Evolutionary conservation across 2,113 vertebrate genomes (phyloP).

Genomic region (Antennarius striatus): DNA sequence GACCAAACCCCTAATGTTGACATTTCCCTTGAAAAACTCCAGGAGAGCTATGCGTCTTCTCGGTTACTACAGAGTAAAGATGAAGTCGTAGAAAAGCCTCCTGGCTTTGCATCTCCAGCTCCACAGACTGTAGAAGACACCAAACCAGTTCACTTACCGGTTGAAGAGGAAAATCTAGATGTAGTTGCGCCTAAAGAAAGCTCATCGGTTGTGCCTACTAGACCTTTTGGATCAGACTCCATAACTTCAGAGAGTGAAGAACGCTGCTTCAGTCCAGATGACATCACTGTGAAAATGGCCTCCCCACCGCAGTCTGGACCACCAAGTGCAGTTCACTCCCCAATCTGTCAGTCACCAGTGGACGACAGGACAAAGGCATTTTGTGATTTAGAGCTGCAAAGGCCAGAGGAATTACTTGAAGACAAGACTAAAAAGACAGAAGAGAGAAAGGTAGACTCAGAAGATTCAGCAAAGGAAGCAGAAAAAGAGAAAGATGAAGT

Average conservation of each 20-base stretch:
- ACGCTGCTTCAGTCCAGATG: conserved; percentile 92
- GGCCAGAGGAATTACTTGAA: conserved; percentile 35
- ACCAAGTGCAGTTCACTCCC: conserved; percentile 90
- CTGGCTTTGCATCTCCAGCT: conserved; percentile 40
- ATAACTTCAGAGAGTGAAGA: conserved; percentile 86
- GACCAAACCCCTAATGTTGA: conserved; percentile 83
- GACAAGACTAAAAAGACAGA: conserved; percentile 48
- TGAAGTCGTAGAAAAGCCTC: conserved; percentile 38
- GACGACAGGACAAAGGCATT: conserved; percentile 84
- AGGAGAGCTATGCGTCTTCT: conserved; percentile 76
- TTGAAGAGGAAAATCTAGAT: conserved; percentile 54
- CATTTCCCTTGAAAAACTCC: conserved; percentile 82
- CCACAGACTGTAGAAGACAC: conserved; percentile 51
- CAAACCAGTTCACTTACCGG: conserved; percentile 62
- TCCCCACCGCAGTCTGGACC: conserved; percentile 91
- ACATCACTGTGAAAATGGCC: conserved; percentile 97
- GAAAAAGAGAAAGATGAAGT: conserved; percentile 55
- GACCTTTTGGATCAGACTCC: conserved; percentile 72
- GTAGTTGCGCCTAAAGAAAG: conserved; percentile 54
- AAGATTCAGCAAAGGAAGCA: conserved; percentile 15
- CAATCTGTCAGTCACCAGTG: conserved; percentile 89
- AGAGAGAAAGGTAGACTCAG: conserved; percentile 25
- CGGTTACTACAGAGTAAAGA: conserved; percentile 65
- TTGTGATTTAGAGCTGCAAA: conserved; percentile 73
- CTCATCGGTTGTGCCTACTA: conserved; percentile 56